Evolutionary conservation across 2,797 vertebrate genomes (phyloP), one percentile per base, ranked within the genome.

Genomic region (Rhabdomys pumilio): DNA sequence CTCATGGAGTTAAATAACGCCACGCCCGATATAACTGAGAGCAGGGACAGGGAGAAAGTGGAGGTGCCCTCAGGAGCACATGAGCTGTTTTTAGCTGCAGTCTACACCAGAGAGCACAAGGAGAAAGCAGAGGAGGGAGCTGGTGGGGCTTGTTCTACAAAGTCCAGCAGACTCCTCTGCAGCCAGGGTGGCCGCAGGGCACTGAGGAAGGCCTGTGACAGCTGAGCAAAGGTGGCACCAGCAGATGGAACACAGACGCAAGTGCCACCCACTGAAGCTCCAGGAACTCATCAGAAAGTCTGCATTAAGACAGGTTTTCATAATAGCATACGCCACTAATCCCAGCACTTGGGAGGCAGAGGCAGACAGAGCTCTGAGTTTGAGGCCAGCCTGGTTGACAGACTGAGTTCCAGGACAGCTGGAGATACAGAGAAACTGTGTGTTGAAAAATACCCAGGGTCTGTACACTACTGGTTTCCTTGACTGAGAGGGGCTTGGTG

Each of bases 1-100:
- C 69, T 69, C 91, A 61, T 47, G 67, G 90, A 81, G 83, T 96
- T 96, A 90, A 97, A 82, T 96, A 94, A 97, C 13, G 9, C 57
- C 0, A 0, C 26, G 76, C 95, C 57, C 0, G 85, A 92, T 82
- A 83, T 89, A 96, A 95, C 95, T 26, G 34, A 76, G 83, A 53
- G 53, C 86, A 29, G 20, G 76, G 61, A 91, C 72, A 72, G 80
- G 65, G 59, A 84, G 92, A 81, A 76, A 77, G 44, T 57, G 91
- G 89, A 94, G 95, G 81, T 47, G 79, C 94, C n/a, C 96, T n/a
- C 3, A 89, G 91, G 76, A 93, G 65, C 65, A 26, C 69, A 26
- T 53, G 31, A 57, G 65, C 91, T 86, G 96, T 77, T 95, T 95
- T 88, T 59, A 94, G 97, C 63, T 59, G 55, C 50, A 81, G 93